phyloP scores from a whole-genome alignment of 2,797 vertebrate genomes.

The Eulemur rubriventer region DNA sequence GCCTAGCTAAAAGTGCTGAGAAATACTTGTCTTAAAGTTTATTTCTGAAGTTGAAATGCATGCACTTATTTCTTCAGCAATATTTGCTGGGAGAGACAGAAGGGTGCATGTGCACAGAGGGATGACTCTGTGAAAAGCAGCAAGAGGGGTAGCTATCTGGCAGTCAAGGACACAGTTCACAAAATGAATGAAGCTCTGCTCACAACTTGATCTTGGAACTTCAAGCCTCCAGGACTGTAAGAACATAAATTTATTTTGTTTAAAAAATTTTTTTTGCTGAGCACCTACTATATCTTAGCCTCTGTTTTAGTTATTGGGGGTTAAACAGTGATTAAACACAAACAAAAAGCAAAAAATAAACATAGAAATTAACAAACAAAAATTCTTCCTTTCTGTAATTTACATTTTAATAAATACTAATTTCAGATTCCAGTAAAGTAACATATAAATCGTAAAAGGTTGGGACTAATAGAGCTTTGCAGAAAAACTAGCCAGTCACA shows the following conservation, averaged over 20 bases:
- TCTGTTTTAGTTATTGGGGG: not conserved
- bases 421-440: not conserved
- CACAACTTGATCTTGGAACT: not conserved
- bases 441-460: not conserved
- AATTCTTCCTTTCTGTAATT: not conserved
- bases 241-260: not conserved
- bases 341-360: not conserved
- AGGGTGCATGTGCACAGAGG: not conserved
- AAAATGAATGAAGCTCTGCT: not conserved
- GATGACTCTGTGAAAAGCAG: not conserved
- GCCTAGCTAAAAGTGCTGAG: not conserved
- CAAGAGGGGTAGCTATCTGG: not conserved
- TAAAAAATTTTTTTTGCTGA: not conserved
- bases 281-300: not conserved
- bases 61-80: not conserved
- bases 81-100: not conserved
- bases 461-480: not conserved
- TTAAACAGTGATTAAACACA: not conserved
- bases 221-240: not conserved
- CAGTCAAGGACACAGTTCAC: not conserved
- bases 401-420: not conserved
- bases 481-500: not conserved
- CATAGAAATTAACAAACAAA: not conserved
- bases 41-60: slow-evolving; percentile 33
- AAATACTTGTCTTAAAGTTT: not conserved